phyloP scores from a whole-genome alignment of 2,888 invertebrate species.

The Dolichopus griseipennis region DNA sequence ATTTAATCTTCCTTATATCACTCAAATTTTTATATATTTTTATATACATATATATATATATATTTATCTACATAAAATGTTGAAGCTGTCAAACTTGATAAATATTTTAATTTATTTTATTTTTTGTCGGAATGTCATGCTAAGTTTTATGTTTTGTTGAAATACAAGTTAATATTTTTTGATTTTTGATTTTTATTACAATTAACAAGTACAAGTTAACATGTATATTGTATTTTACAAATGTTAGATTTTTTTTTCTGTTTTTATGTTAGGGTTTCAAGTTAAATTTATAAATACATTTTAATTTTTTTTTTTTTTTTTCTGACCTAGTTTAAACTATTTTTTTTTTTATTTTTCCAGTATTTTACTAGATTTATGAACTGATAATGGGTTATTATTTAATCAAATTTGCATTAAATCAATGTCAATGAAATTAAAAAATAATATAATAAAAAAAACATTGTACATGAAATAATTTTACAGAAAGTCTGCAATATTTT shows the following conservation, averaged over 20 bases:
- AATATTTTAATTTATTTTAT: too few species aligned
- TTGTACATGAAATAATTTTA: too few species aligned
- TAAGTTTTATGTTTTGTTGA: not conserved
- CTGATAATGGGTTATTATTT: not conserved
- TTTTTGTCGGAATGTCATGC: too few species aligned
- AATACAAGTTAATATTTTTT: not conserved
- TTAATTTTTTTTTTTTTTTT: not conserved
- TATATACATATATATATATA: too few species aligned
- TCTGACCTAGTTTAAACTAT: not conserved
- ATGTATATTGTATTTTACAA: not conserved
- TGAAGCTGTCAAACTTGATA: too few species aligned
- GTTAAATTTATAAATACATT: not conserved
- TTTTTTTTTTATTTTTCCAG: not conserved
- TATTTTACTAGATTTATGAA: not conserved
- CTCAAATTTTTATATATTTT: too few species aligned
- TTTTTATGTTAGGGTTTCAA: not conserved
- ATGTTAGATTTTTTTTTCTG: too few species aligned
- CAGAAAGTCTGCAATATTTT: too few species aligned
- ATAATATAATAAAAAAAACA: too few species aligned
- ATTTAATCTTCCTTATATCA: too few species aligned
- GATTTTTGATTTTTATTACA: too few species aligned
- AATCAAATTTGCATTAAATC: conserved; percentile 3
- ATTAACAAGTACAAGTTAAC: not conserved
- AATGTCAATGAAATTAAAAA: not conserved
- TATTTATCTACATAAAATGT: too few species aligned